phyloP scores from a whole-genome alignment of 1,140 invertebrate species.

The Dreissena polymorpha region DNA sequence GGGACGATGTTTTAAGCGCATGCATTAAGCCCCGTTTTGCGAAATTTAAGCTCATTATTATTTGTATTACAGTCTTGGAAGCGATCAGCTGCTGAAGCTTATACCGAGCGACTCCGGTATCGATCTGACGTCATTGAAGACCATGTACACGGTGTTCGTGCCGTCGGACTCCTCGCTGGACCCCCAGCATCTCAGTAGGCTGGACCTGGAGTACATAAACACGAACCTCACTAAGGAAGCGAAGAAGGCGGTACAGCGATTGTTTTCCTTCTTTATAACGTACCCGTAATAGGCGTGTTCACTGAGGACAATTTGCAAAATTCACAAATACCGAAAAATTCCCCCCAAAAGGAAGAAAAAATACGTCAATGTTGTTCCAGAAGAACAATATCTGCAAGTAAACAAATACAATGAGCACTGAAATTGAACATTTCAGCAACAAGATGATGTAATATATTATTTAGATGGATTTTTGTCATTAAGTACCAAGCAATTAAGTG shows the following conservation, averaged over 20 bases:
- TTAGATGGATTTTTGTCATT: too few species aligned
- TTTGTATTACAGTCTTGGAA: slow-evolving; percentile 42
- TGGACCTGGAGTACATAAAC: slow-evolving; percentile 46
- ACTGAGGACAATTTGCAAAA: too few species aligned
- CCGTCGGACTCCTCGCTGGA: slow-evolving; percentile 43
- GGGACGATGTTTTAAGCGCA: too few species aligned
- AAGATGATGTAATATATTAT: too few species aligned
- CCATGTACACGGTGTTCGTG: slow-evolving; percentile 52
- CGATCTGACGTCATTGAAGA: slow-evolving; percentile 22
- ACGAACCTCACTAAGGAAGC: slow-evolving; percentile 26
- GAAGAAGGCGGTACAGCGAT: slow-evolving; percentile 33
- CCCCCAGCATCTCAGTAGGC: slow-evolving; percentile 4
- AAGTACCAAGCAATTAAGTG: too few species aligned
- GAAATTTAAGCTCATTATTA: background rate
- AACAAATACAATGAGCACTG: too few species aligned
- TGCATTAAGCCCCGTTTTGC: background rate
- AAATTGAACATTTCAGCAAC: too few species aligned
- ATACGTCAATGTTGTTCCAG: too few species aligned
- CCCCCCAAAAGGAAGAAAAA: too few species aligned
- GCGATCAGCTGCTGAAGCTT: slow-evolving; percentile 43
- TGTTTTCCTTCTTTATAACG: too few species aligned
- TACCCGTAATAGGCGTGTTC: background rate
- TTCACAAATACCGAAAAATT: too few species aligned
- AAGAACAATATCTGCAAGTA: too few species aligned
- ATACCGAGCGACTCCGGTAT: slow-evolving; percentile 31